These are phyloP conservation scores for Lasioglossum pauxillum DNA, from an alignment of 2,888 invertebrate species.

Conservation along the genomic window DNA sequence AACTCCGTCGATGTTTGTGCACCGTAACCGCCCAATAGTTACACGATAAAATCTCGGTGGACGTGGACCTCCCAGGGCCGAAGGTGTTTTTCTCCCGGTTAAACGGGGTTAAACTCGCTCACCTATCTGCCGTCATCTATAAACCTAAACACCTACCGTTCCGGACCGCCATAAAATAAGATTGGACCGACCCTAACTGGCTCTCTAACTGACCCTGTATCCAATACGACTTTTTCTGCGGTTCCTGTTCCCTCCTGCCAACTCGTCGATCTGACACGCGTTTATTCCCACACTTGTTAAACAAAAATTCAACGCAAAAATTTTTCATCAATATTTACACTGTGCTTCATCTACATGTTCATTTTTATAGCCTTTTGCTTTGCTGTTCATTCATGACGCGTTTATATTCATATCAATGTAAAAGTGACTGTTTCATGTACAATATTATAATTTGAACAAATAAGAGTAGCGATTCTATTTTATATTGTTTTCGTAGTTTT, in stretches of 20 bases:
- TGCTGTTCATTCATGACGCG: neutral
- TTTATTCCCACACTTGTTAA: neutral
- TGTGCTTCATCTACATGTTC: neutral
- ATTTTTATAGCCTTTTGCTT: neutral
- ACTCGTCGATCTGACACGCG: neutral
- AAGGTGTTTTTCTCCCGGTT: conserved; percentile 65
- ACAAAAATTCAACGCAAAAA: neutral
- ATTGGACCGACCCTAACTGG: conserved; percentile 54
- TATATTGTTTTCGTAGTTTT: no score
- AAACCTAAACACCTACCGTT: conserved; percentile 69
- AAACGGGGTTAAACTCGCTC: conserved; percentile 64
- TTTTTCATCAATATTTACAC: neutral
- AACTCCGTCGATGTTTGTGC: conserved; percentile 60
- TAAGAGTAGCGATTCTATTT: no score
- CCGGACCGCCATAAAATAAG: conserved; percentile 57
- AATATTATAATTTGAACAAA: no score
- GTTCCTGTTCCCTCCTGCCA: neutral
- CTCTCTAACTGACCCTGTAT: conserved; percentile 16
- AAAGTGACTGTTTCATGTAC: neutral
- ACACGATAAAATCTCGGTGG: conserved; percentile 70
- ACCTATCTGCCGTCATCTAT: conserved; percentile 67
- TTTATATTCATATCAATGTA: neutral
- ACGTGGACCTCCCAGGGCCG: conserved; percentile 70
- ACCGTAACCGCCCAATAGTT: conserved; percentile 71
- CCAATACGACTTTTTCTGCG: conserved; percentile 8